Percentiles rank a stretch among this genome's conserved stretches.
Evolutionary conservation across 1,140 invertebrate genomes (phyloP).

Genomic region (Melipona quadrifasciata): DNA sequence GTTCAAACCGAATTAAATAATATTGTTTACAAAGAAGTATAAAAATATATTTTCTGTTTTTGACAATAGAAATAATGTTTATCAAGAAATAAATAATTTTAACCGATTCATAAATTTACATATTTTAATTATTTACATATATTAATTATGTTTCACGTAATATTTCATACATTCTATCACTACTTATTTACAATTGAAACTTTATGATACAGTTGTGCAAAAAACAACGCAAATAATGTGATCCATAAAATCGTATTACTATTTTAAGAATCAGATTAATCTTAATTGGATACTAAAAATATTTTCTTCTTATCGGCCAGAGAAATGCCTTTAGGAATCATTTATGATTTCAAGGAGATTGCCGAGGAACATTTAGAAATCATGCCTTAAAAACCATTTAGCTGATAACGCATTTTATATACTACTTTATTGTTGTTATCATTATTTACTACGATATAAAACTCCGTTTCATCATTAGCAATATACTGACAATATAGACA

Average conservation of each 20-base stretch:
- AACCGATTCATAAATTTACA: too few relatives aligned
- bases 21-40: too few relatives aligned
- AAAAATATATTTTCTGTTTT: too few relatives aligned
- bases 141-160: too few relatives aligned
- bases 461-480: neutral
- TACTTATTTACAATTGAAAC: neutral
- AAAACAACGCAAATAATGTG: neutral
- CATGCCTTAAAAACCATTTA: neutral
- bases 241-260: neutral
- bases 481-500: neutral
- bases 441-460: neutral
- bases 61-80: too few relatives aligned
- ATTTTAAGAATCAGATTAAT: neutral
- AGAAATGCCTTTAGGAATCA: neutral
- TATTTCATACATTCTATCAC: too few relatives aligned
- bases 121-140: too few relatives aligned
- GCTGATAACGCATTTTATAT: neutral
- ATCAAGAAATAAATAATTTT: too few relatives aligned
- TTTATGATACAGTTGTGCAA: neutral
- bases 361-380: neutral
- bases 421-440: neutral
- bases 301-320: neutral
- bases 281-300: neutral
- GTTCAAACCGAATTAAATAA: too few relatives aligned
- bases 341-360: constrained; percentile 10